Base-by-base conservation (phyloP, 2,797 vertebrate genomes). In the Momotus momota region DNA sequence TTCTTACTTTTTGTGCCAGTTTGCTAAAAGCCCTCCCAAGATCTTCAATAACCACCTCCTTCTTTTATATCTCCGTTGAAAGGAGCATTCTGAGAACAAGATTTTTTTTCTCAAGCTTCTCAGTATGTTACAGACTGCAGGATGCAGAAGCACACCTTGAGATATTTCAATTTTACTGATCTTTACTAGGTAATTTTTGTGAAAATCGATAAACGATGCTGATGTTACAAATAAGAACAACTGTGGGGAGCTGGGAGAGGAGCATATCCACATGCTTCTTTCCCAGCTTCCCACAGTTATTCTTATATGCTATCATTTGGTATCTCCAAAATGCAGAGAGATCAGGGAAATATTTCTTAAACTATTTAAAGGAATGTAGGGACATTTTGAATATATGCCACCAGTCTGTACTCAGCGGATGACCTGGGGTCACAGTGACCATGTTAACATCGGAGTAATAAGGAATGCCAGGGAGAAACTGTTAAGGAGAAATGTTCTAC, bases 331-430 rank as follows among this genome's bases (percentile, higher is more conserved):
- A 86, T 69, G 29, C 66, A 27, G n/a, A 65, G 70, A 81, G 43
- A 66, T 72, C 52, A 87, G n/a, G 51, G 29, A 55, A 83, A 57
- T 87, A 78, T 62, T 90, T 96, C 14, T 78, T 75, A 14, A 93
- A 81, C 71, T 94, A 45, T 81, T 93, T 90, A 91, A 94, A 94
- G 85, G 48, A 91, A 73, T 31, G 20, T 40, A 73, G 73, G 88
- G 81, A 91, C 49, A 46, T 87, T 91, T 79, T 97, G 94, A 90
- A 90, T 3, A 2, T 70, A 62, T 57, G 51, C 82, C 86, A 96
- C 73, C 65, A 85, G n/a, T 70, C 71, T 81, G 71, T 67, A 66
- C 35, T 88, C 80, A 90, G 82, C 62, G 65, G 80, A 85, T 80
- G 78, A 93, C 94, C 64, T 18, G 66, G 82, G 70, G 90, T 94